Evolutionary conservation across 2,113 vertebrate species (phyloP).

Genomic region (Triplophysa siluroides): DNA sequence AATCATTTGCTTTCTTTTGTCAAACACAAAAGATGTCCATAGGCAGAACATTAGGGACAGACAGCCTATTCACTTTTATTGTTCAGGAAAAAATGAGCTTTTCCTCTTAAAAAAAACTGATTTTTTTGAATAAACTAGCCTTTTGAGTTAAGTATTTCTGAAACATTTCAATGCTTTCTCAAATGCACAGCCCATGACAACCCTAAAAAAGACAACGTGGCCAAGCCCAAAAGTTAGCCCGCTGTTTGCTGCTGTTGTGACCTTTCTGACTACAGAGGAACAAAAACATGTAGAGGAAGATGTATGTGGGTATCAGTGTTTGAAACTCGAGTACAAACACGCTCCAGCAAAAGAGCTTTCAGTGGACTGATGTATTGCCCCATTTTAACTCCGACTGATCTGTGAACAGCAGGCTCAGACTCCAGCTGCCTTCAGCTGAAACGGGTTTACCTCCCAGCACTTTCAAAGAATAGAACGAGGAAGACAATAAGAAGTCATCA

Average conservation of each 20-base stretch:
- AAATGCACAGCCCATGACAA: background rate
- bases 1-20: too few species aligned
- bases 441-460: slow-evolving; percentile 17
- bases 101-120: too few species aligned
- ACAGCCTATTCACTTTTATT: too few species aligned
- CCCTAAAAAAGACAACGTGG: background rate
- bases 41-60: too few species aligned
- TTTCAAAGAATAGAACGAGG: slow-evolving; percentile 8
- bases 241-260: slow-evolving; percentile 15
- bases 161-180: too few species aligned
- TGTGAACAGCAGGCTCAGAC: slow-evolving; percentile 6
- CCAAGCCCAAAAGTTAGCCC: background rate
- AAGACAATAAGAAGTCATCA: background rate
- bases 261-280: slow-evolving; percentile 8
- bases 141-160: too few species aligned
- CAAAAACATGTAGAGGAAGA: slow-evolving; percentile 32
- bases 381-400: slow-evolving; percentile 16
- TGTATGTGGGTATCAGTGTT: slow-evolving; percentile 32
- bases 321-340: slow-evolving; percentile 20
- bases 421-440: background rate
- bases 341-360: slow-evolving; percentile 7
- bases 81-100: too few species aligned
- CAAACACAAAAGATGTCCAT: too few species aligned
- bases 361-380: slow-evolving; percentile 19
- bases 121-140: too few species aligned